These are phyloP conservation scores for Lipophrys pholis DNA, from an alignment of 2,113 vertebrate species.

Conservation along the genomic window DNA sequence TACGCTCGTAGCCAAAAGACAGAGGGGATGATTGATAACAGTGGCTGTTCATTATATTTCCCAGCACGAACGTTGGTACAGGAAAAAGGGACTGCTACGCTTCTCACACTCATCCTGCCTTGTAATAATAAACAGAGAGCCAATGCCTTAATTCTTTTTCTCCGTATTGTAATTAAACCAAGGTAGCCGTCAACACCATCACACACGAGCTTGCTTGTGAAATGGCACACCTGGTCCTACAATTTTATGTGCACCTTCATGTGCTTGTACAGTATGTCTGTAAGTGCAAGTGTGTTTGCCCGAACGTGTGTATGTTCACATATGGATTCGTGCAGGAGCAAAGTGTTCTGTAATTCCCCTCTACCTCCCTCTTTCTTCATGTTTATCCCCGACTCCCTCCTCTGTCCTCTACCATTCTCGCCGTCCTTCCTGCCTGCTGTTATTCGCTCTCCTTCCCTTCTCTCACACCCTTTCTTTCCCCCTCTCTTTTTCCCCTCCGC, in stretches of 20 bases:
- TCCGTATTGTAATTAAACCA: constrained; percentile 81
- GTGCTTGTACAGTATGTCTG: constrained; percentile 81
- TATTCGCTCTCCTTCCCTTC: constrained; percentile 66
- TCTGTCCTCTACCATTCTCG: constrained; percentile 72
- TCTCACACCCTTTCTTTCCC: constrained; percentile 45
- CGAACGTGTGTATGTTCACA: constrained; percentile 81
- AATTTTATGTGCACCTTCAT: constrained; percentile 82
- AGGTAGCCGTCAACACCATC: constrained; percentile 93
- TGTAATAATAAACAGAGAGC: constrained; percentile 65
- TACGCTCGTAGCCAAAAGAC: constrained; percentile 66
- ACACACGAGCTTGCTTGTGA: constrained; percentile 93
- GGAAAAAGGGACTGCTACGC: constrained; percentile 55
- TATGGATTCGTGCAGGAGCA: constrained; percentile 77
- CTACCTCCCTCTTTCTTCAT: constrained; percentile 72
- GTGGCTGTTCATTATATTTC: constrained; percentile 65
- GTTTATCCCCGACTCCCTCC: constrained; percentile 43
- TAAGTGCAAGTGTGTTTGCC: constrained; percentile 79
- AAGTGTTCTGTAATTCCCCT: constrained; percentile 77
- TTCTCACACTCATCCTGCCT: constrained; percentile 65
- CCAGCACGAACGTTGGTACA: constrained; percentile 52
- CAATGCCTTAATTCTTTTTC: constrained; percentile 68
- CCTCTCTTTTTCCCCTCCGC: constrained; percentile 21
- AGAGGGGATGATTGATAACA: constrained; percentile 63
- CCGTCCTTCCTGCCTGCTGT: constrained; percentile 78
- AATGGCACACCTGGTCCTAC: constrained; percentile 94